Percentiles rank a stretch among this genome's conserved stretches.
Conservation (phyloP, 2,888 invertebrate genomes). For the Holacanthella duospinosa region DNA sequence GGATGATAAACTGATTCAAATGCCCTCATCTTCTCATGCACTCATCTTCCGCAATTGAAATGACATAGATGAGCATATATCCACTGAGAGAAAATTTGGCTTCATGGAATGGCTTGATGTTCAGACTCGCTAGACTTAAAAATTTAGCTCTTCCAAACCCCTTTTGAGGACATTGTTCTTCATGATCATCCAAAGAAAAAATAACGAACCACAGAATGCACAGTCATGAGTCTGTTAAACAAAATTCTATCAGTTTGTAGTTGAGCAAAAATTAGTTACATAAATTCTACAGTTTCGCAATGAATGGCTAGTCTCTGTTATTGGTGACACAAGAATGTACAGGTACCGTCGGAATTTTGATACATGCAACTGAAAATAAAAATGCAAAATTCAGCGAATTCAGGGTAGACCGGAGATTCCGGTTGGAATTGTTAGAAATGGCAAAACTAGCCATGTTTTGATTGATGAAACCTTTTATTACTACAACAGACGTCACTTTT, state of each 20-base stretch:
- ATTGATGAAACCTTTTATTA: background rate
- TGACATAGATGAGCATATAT: background rate
- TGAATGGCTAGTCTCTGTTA: background rate
- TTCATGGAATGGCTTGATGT: background rate
- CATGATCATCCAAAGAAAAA: background rate
- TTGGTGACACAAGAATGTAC: background rate
- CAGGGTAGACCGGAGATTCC: too few species aligned
- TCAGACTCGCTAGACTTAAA: background rate
- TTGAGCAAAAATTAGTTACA: background rate
- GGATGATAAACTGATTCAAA: background rate
- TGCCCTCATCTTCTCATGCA: background rate
- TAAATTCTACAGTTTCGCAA: background rate
- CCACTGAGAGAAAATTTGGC: background rate
- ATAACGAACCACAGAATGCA: background rate
- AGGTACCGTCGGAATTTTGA: background rate
- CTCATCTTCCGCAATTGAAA: background rate
- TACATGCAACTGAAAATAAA: background rate
- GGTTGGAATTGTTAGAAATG: too few species aligned
- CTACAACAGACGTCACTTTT: too few species aligned
- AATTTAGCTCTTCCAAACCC: background rate
- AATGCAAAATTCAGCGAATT: background rate
- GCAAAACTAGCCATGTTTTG: background rate
- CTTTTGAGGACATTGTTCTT: background rate
- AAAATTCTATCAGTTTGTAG: background rate
- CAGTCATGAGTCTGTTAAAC: background rate